Conservation (phyloP, 2,113 vertebrate genomes). For the Pteronura brasiliensis region DNA sequence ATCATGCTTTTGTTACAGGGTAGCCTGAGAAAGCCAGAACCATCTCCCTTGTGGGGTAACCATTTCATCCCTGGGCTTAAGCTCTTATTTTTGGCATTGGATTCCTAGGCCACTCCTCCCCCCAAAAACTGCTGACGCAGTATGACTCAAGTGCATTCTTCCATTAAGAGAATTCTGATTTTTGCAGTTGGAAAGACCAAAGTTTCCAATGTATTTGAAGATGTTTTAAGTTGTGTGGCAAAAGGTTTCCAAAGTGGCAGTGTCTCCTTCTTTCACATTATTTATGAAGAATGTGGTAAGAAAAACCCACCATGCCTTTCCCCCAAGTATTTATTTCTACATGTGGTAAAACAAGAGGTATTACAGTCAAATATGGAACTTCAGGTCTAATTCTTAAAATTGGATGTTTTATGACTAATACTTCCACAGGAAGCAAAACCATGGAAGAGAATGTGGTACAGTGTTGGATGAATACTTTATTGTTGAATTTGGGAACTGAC, state of each 20-base stretch:
- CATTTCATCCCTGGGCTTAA: constrained; percentile 14
- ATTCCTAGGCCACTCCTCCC: background rate
- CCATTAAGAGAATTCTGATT: background rate
- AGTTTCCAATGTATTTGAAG: background rate
- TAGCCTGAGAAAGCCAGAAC: constrained; percentile 71
- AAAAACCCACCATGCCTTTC: background rate
- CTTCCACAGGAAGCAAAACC: constrained; percentile 31
- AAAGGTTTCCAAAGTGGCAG: background rate
- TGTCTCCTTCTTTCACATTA: constrained; percentile 25
- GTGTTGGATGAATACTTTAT: background rate
- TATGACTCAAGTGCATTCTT: background rate
- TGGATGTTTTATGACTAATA: background rate
- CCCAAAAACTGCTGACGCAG: background rate
- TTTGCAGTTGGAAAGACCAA: background rate
- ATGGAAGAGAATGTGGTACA: background rate
- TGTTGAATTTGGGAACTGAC: background rate
- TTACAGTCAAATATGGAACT: background rate
- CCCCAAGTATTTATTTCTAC: background rate
- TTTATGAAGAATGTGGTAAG: constrained; percentile 1
- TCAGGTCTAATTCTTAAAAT: background rate
- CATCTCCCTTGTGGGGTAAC: constrained; percentile 22
- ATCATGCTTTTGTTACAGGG: constrained; percentile 73
- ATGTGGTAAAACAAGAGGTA: background rate
- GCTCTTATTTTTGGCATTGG: background rate
- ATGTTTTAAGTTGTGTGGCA: background rate